Evolutionary conservation across 2,113 vertebrate genomes (phyloP).

Genomic region (Sialia sialis): DNA sequence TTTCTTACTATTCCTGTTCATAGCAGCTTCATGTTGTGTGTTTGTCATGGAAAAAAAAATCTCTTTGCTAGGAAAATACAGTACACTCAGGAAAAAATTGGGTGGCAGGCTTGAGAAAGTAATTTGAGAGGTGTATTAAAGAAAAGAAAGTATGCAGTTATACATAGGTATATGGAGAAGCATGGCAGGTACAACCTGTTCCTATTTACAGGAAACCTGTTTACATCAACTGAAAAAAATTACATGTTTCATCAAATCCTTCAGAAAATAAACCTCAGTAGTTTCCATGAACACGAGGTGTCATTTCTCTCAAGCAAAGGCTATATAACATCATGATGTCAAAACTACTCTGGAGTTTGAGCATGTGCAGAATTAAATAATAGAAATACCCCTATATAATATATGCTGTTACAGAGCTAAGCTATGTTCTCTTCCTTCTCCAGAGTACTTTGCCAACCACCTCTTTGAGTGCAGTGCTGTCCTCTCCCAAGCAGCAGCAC

Average conservation of each 20-base stretch:
- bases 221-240: neutral
- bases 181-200: neutral
- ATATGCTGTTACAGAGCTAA: neutral
- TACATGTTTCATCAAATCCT: neutral
- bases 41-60: neutral
- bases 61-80: neutral
- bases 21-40: neutral
- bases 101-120: neutral
- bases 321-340: neutral
- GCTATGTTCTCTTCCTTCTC: neutral
- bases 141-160: neutral
- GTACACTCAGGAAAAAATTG: neutral
- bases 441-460: neutral
- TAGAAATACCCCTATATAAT: neutral
- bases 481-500: neutral
- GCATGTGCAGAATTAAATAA: neutral
- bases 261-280: neutral
- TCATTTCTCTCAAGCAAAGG: neutral
- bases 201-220: neutral
- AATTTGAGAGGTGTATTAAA: neutral
- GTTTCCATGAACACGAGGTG: neutral
- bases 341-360: neutral
- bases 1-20: neutral
- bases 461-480: accelerated
- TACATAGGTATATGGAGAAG: neutral